phyloP scores from a whole-genome alignment of 1,140 invertebrate genomes.

The Zophobas morio region DNA sequence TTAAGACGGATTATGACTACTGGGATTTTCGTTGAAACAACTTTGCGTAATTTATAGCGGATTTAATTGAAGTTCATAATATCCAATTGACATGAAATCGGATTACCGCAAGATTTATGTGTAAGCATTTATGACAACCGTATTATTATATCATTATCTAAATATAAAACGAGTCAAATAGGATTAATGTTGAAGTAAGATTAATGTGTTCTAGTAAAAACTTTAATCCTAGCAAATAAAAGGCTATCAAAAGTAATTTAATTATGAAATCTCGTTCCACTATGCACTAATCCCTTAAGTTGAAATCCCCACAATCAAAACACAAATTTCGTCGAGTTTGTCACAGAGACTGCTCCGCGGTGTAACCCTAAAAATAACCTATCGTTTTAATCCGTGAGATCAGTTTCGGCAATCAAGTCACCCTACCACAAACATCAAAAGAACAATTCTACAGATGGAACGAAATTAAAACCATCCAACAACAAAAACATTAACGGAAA shows the following conservation, averaged over 20 bases:
- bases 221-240: not conserved
- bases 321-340: not conserved
- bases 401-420: no score
- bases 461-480: not conserved
- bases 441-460: no score
- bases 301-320: not conserved
- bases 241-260: not conserved
- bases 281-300: not conserved
- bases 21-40: no score
- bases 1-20: no score
- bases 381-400: no score
- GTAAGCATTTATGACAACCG: not conserved
- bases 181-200: not conserved
- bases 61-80: not conserved
- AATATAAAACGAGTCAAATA: not conserved
- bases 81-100: not conserved
- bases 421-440: no score
- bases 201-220: not conserved
- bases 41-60: not conserved
- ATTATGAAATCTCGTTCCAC: not conserved
- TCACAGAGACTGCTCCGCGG: not conserved
- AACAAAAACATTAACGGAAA: not conserved
- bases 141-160: constrained; percentile 1
- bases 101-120: not conserved
- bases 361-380: no score